A percentile compares a stretch with the other conserved stretches of the same genome.
These are phyloP conservation scores for Kryptolebias marmoratus DNA, from an alignment of 2,113 vertebrate genomes.

Conservation along the genomic window DNA sequence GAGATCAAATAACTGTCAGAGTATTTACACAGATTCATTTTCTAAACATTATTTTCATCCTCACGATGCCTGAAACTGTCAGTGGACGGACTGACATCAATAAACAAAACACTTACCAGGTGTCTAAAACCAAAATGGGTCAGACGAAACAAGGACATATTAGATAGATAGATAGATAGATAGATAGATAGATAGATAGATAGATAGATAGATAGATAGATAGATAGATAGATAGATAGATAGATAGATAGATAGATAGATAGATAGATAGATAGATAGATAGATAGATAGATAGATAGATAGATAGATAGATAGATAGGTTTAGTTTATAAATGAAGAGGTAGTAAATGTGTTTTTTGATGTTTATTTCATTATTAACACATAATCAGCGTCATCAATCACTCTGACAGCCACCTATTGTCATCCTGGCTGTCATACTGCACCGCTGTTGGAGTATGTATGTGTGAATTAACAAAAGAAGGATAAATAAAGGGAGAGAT, in stretches of 20 bases:
- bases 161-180: no score
- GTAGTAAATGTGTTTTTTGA: conserved; percentile 65
- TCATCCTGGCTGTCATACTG: conserved; percentile 66
- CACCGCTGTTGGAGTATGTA: conserved; percentile 22
- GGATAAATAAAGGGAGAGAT: conserved; percentile 33
- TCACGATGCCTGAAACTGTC: not conserved
- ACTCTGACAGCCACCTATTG: conserved; percentile 77
- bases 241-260: conserved; percentile 27
- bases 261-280: conserved; percentile 12
- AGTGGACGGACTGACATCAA: not conserved
- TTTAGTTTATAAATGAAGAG: conserved; percentile 48
- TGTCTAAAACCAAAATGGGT: no score
- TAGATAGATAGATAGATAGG: conserved; percentile 35
- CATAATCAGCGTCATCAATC: conserved; percentile 78
- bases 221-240: not conserved
- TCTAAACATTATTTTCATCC: not conserved
- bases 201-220: no score
- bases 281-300: not conserved
- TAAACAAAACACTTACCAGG: no score
- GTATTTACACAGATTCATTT: not conserved
- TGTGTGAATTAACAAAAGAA: conserved; percentile 28
- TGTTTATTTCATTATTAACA: conserved; percentile 80
- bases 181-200: no score
- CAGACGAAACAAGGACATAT: no score
- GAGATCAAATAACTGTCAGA: not conserved